Conservation (phyloP, 2,797 vertebrate genomes). For the Oceanodroma leucorhoa region DNA sequence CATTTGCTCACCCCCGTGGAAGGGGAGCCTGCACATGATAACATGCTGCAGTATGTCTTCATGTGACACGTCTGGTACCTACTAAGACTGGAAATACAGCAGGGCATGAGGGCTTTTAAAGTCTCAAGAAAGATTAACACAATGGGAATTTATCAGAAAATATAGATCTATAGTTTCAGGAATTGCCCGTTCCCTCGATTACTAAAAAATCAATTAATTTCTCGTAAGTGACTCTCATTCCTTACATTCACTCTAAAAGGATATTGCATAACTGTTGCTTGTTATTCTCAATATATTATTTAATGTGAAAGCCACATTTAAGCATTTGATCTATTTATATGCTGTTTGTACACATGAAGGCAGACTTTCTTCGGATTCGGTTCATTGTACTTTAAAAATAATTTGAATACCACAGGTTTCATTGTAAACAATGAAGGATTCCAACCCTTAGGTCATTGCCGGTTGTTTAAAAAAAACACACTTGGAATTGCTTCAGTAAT, state of each 20-base stretch:
- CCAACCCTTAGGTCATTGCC: slow-evolving; percentile 19
- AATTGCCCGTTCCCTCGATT: slow-evolving; percentile 17
- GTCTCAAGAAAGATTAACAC: neutral
- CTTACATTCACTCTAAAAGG: slow-evolving; percentile 5
- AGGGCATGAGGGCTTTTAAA: neutral
- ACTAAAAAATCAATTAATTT: slow-evolving; percentile 60
- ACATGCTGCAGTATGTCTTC: neutral
- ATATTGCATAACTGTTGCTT: slow-evolving; percentile 12
- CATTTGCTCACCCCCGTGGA: neutral
- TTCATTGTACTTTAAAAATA: slow-evolving; percentile 39
- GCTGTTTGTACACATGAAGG: neutral
- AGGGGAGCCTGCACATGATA: neutral
- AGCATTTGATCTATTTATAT: slow-evolving; percentile 35
- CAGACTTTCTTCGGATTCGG: neutral
- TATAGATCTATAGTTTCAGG: slow-evolving; percentile 51
- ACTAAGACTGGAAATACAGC: neutral
- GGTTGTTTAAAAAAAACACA: neutral
- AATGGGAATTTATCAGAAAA: slow-evolving; percentile 27
- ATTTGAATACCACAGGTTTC: neutral
- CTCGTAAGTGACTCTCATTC: slow-evolving; percentile 39
- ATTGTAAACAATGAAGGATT: slow-evolving; percentile 43
- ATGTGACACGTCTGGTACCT: neutral
- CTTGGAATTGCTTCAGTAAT: slow-evolving; percentile 42
- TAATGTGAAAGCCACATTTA: neutral
- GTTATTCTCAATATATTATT: slow-evolving; percentile 1